Evolutionary conservation across 2,888 invertebrate species (phyloP).

Genomic region (Unio delphinus): DNA sequence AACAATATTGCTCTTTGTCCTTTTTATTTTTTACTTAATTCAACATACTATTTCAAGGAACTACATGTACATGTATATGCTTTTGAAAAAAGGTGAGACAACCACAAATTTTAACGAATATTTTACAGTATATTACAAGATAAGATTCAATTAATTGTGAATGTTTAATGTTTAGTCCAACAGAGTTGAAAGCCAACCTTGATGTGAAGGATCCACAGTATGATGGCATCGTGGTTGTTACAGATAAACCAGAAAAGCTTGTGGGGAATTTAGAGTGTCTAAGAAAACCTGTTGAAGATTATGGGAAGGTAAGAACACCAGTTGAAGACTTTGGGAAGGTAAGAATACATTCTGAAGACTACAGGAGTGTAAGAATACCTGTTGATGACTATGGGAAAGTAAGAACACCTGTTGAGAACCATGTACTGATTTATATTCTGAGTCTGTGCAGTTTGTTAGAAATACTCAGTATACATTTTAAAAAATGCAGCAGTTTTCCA

Average conservation of each 20-base stretch:
- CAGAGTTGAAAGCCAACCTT: slow-evolving; percentile 41
- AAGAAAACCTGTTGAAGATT: slow-evolving; percentile 50
- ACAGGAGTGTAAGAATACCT: slow-evolving; percentile 43
- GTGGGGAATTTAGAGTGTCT: slow-evolving; percentile 57
- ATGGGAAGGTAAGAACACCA: slow-evolving; percentile 52
- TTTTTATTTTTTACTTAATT: too few species aligned
- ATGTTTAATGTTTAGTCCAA: too few species aligned
- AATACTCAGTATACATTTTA: too few species aligned
- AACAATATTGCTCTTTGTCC: too few species aligned
- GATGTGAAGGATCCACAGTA: slow-evolving; percentile 61
- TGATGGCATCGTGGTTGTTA: slow-evolving; percentile 71
- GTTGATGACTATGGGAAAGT: slow-evolving; percentile 63
- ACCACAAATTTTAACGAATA: too few species aligned
- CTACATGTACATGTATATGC: too few species aligned
- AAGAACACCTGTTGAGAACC: slow-evolving; percentile 1
- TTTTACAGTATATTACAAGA: too few species aligned
- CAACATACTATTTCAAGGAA: too few species aligned
- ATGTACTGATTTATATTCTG: background rate
- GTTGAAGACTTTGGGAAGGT: slow-evolving; percentile 48
- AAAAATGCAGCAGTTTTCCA: too few species aligned
- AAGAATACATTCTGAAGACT: slow-evolving; percentile 49
- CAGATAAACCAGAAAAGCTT: slow-evolving; percentile 60
- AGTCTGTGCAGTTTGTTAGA: too few species aligned
- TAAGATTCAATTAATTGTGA: too few species aligned
- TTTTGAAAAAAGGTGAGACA: too few species aligned